Evolutionary conservation across 1,140 invertebrate genomes (phyloP).

Genomic region (Orussus abietinus): DNA sequence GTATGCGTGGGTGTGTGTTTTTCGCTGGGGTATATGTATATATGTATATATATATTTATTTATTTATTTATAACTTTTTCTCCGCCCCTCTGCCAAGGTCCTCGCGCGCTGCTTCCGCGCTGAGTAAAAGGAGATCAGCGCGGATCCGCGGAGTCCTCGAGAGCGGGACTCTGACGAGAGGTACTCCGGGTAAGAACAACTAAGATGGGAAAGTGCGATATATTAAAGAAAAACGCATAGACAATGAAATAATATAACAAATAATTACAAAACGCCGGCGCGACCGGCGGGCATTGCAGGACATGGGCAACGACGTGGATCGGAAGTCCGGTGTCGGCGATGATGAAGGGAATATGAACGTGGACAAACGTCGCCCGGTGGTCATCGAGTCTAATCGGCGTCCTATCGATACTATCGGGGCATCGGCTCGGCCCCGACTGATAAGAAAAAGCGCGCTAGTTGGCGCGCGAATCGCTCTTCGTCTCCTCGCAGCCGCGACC

Average conservation of each 20-base stretch:
- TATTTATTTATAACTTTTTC: constrained; percentile 8
- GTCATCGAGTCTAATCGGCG: constrained; percentile 5
- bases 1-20: constrained; percentile 1
- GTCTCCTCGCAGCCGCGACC: no score
- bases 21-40: constrained; percentile 9
- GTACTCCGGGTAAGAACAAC: constrained; percentile 4
- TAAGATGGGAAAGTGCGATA: constrained; percentile 15
- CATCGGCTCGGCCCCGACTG: neutral
- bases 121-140: neutral
- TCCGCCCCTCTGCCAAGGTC: constrained; percentile 5
- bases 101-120: constrained; percentile 7
- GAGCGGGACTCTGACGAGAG: constrained; percentile 8
- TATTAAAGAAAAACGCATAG: constrained; percentile 23
- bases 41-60: constrained; percentile 12
- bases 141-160: neutral
- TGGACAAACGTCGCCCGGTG: neutral
- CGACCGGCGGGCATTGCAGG: constrained; percentile 12
- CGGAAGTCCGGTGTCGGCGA: constrained; percentile 3
- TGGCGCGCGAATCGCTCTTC: no score
- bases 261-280: constrained; percentile 30
- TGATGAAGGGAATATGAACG: neutral
- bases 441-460: neutral
- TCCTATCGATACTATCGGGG: neutral
- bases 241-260: constrained; percentile 34
- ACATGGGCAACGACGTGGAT: constrained; percentile 16